Conservation (phyloP, 1,140 invertebrate genomes). For the Platyscapa corneri region DNA sequence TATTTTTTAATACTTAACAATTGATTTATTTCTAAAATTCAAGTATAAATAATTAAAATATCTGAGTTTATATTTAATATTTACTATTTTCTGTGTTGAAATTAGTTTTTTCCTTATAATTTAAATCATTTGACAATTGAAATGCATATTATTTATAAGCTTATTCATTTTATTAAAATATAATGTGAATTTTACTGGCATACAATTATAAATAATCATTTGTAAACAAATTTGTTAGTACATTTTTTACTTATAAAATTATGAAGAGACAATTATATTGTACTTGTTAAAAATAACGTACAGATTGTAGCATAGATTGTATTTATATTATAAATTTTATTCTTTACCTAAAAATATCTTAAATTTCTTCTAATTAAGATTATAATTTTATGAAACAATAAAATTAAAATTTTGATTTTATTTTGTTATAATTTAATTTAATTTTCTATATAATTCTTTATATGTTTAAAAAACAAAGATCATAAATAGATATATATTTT, state of each 20-base stretch:
- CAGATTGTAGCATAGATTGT: conserved; percentile 29
- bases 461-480: no score
- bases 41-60: neutral
- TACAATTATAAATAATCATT: neutral
- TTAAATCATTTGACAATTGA: conserved; percentile 19
- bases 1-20: conserved; percentile 45
- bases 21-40: no score
- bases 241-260: conserved; percentile 40
- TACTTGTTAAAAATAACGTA: conserved; percentile 38
- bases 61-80: no score
- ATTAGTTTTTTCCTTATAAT: neutral
- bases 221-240: conserved; percentile 39
- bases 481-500: no score
- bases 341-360: neutral
- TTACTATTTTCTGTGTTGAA: neutral
- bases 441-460: no score
- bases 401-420: no score
- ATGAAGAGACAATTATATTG: conserved; percentile 28
- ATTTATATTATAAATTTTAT: conserved; percentile 12
- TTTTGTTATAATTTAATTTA: no score
- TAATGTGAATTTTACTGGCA: neutral
- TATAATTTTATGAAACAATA: neutral
- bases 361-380: conserved; percentile 12
- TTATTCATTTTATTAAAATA: conserved; percentile 5
- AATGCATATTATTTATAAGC: conserved; percentile 30